Conservation (phyloP, 2,888 invertebrate genomes). For the Masnerella sp. region DNA sequence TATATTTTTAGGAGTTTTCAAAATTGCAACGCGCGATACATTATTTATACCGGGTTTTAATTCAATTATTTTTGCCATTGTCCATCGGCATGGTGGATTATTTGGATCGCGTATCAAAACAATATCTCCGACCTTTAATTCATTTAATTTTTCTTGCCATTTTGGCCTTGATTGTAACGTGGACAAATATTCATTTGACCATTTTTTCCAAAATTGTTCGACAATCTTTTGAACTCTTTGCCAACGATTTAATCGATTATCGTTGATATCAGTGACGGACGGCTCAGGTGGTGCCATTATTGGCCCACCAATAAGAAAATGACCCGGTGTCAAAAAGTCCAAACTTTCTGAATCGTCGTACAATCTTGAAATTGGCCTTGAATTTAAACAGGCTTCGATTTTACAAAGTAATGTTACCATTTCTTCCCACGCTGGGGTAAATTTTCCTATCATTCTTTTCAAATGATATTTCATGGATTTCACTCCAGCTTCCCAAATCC, state of each 20-base stretch:
- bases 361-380: background rate
- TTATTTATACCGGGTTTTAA: background rate
- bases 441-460: background rate
- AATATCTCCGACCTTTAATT: background rate
- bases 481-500: no score
- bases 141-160: background rate
- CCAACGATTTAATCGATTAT: background rate
- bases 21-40: background rate
- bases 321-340: background rate
- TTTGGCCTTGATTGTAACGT: background rate
- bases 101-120: constrained; percentile 1
- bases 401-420: background rate
- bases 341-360: background rate
- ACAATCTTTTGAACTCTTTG: background rate
- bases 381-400: constrained; percentile 4
- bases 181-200: background rate
- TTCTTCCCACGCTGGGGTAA: background rate
- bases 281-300: constrained; percentile 45
- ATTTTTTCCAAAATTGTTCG: constrained; percentile 2
- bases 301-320: constrained; percentile 9
- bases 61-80: background rate
- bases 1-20: background rate
- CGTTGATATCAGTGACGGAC: background rate
- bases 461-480: constrained; percentile 4
- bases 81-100: constrained; percentile 1